A percentile compares a stretch with the other conserved stretches of the same genome.
These are phyloP conservation scores for Monopterus albus DNA, from an alignment of 2,113 vertebrate genomes.

Conservation along the genomic window DNA sequence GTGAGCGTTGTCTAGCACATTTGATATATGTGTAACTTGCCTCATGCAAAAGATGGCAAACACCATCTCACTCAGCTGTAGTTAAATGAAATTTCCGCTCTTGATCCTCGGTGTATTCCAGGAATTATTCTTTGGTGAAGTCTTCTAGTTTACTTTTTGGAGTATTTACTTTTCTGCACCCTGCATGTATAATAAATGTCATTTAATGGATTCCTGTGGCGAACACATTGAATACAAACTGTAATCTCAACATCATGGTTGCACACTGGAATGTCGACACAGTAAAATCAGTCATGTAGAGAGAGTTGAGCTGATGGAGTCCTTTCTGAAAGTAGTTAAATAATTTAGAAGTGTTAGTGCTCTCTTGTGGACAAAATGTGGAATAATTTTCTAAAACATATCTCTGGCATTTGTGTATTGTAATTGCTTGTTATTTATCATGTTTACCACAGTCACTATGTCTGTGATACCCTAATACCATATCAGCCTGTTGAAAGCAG, in stretches of 20 bases:
- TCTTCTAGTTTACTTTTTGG: not conserved
- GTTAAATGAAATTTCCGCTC: not conserved
- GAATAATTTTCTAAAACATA: not conserved
- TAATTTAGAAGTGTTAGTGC: not conserved
- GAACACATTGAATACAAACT: too few relatives aligned
- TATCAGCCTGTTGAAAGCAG: too few relatives aligned
- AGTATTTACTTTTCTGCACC: not conserved
- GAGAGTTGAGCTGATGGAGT: not conserved
- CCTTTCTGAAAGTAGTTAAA: not conserved
- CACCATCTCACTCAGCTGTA: conserved; percentile 16
- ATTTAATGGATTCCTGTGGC: not conserved
- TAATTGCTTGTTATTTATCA: not conserved
- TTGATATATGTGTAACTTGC: conserved; percentile 5
- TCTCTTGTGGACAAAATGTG: not conserved
- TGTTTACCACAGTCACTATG: too few relatives aligned
- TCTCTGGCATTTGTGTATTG: not conserved
- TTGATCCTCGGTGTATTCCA: not conserved
- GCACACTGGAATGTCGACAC: conserved; percentile 1
- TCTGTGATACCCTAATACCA: too few relatives aligned
- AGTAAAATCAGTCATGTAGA: not conserved
- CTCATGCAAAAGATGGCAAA: conserved; percentile 12
- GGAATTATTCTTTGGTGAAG: conserved; percentile 1
- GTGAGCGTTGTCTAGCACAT: conserved; percentile 19
- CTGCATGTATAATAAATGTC: not conserved
- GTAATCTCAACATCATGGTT: not conserved